Evolutionary conservation across 2,113 vertebrate species (phyloP), one percentile per base, ranked within the genome.

Genomic region (Dasypus novemcinctus): DNA sequence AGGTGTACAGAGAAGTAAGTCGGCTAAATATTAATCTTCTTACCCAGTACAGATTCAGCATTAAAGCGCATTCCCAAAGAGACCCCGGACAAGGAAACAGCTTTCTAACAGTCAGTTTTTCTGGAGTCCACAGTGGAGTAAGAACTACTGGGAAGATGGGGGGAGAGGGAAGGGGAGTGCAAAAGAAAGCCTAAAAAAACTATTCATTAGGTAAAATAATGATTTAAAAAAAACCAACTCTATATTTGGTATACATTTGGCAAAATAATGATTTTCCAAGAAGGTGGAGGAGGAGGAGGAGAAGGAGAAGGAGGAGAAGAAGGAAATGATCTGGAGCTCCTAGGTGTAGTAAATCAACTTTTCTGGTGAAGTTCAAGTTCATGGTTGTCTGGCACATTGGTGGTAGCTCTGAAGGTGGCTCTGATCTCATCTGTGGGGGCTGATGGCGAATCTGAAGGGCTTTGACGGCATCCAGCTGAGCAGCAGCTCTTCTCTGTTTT

Each of bases 1-100:
- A 5, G 21, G 9, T 23, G 21, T 69, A 7, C 2, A 3, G 23
- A 20, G 9, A 57, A 29, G 36, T 0, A 4, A 66, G 14, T 2
- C 52, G 14, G 23, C 23, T 33, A 36, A 0, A 25, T 68, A 20
- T 38, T 12, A 49, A 33, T 59, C 21, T 61, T 59, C 21, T 61
- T 23, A 25, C 11, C 17, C 81, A 57, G n/a, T 21, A 36, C 66
- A 54, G n/a, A 31, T 80, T 10, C 2, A 4, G 38, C 75, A 17
- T 54, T 54, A 21, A 29, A 54, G 36, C 46, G 57, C 69, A 68
- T 36, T 7, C 36, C 46, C 49, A 10, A 21, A 80, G 49, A 64
- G 61, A 87, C 4, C 5, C 1, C 61, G 63, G 57, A 59, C 33
- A 79, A 76, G 49, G n/a, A 41, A 72, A 27, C 11, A 52, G 10